Base-by-base conservation (phyloP, 2,888 invertebrate species). In the Deroplatys truncata region DNA sequence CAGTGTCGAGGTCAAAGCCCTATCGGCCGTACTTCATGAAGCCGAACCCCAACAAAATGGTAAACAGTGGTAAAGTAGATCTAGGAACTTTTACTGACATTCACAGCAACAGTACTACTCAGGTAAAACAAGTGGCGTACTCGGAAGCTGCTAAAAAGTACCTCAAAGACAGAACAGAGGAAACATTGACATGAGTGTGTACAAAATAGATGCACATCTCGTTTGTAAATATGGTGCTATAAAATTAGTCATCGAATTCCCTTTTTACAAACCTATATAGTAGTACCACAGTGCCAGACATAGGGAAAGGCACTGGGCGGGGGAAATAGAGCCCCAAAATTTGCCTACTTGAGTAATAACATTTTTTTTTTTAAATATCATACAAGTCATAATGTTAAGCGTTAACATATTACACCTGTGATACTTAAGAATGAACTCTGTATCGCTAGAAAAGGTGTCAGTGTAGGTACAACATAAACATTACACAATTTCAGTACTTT, bases 11-110 rank as follows among this genome's bases (percentile, higher is more conserved):
- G 35, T 31, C 87, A 35, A 84, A 84, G 13, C 29, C 90, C n/a
- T 90, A 90, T 82, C 82, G 88, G 43, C 90, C 90, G 29, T 90
- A 90, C 86, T 90, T 90, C 43, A 88, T 90, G 35, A 90, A 86
- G 82, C 25, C 90, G 15, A 87, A 43, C 28, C 84, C 43, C 25
- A 89, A 89, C n/a, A 89, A 85, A 43, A 28, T 84, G 28, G 28
- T 84, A n/a, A 72, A 84, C 43, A 84, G 8, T 88, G 35, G 85
- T 72, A 72, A 72, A 72, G 56, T 72, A 72, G 56, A 72, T 20
- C 2, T 72, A 72, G 56, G 5, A 5, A 20, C 56, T 25, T 72
- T 72, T 72, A 20, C 56, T 7, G 56, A 72, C 7, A 15, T 72
- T 20, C 56, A 72, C 20, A 72, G 56, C 25, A 72, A 72, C 7